Percentiles rank a stretch among this genome's conserved stretches.
phyloP scores from a whole-genome alignment of 2,113 vertebrate genomes.

The Promerops cafer region DNA sequence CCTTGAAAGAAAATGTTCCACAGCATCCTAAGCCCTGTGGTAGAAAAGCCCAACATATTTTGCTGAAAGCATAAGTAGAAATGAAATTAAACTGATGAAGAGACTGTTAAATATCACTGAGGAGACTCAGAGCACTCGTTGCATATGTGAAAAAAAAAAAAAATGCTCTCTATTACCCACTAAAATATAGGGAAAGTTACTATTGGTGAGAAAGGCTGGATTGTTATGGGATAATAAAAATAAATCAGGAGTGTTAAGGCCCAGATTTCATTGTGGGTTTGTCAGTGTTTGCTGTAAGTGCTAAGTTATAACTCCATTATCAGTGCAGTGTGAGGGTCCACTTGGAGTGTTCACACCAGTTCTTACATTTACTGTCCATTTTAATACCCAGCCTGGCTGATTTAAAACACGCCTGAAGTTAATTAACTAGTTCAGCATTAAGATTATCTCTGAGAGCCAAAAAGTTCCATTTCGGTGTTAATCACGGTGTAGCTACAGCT shows the following conservation, averaged over 20 bases:
- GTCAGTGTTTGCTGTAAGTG: background rate
- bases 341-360: background rate
- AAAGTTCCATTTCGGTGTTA: background rate
- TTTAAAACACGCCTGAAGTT: background rate
- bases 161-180: background rate
- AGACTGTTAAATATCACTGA: background rate
- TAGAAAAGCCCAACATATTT: background rate
- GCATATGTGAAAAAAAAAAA: background rate
- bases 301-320: background rate
- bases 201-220: background rate
- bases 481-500: background rate
- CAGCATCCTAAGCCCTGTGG: background rate
- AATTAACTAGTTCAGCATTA: background rate
- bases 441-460: background rate
- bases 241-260: background rate
- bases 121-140: background rate
- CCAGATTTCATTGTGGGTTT: background rate
- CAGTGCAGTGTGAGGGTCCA: background rate
- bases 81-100: conserved; percentile 15
- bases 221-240: conserved; percentile 3
- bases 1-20: background rate
- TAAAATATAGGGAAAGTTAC: background rate
- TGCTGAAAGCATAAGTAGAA: background rate
- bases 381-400: background rate
- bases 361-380: background rate